Base-by-base conservation (phyloP, 2,888 invertebrate species). In the Neocrepidodera transversa region DNA sequence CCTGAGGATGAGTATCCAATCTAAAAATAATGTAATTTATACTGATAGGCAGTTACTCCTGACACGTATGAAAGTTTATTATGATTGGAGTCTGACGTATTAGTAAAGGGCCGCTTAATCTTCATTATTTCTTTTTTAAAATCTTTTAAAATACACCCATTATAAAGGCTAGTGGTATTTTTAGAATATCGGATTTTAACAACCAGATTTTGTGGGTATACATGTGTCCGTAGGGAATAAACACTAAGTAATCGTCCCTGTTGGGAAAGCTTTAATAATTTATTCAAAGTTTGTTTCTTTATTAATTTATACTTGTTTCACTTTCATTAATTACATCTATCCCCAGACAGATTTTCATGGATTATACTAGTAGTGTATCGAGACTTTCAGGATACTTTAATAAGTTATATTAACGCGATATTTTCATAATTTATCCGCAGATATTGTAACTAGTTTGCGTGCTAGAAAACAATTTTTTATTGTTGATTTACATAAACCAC, bases 1-100 rank as follows among this genome's bases (percentile, higher is more conserved):
- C 26, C 6, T 11, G 7, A 16, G 10, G 13, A 13, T 23, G 20
- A 35, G 26, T 13, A 36, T 36, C 36, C 26, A 26, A 23, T 45
- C 43, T 54, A 54, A 54, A 54, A 54, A 54, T 54, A 53, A 30
- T 53, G 18, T 43, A 54, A 45, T 54, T 40, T 54, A 54, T 17
- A 54, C 53, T 54, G 45, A 45, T 36, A 45, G 53, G 35, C 40
- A 36, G 35, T 45, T 35, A 54, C 13, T 13, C 20, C 4, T 54
- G 53, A 54, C 45, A 45, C 14, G 18, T 54, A 36, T 45, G 53
- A 26, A 45, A 32, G 45, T 54, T 42, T 54, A 54, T 54, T 54
- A 54, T 54, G 45, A 54, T 54, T 54, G 53, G 45, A 45, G 14
- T 23, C 26, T 54, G 53, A 54, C 23, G 45, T 45, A 54, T 54